Evolutionary conservation across 2,797 vertebrate species (phyloP), one percentile per base, ranked within the genome.

Genomic region (Staurois parvus): DNA sequence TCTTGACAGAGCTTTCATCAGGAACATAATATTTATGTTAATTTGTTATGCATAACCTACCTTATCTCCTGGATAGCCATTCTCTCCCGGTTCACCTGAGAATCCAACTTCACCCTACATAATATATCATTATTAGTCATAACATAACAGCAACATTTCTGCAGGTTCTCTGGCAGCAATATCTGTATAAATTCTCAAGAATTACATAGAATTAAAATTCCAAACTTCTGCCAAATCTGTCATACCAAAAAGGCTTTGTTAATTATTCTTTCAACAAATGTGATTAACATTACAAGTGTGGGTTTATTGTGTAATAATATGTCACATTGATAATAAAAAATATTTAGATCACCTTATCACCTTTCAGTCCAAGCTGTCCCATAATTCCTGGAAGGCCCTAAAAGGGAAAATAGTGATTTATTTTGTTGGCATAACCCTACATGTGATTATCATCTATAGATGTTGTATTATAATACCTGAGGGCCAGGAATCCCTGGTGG

Each of bases 341-440:
- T 96, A 98, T 96, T 99, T 97, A 98, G 96, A 97, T 99, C 98
- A 99, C 98, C 98, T 99, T 99, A 99, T 99, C 98, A 99, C 98
- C 98, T 99, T 99, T 99, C 97, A 99, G 96, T 99, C 98, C 98
- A 94, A 96, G 94, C 89, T 95, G 96, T 90, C 98, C 98, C 86
- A 90, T 91, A 92, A 93, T 97, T 92, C 98, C 98, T 69, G 93
- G 91, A 89, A 96, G 95, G 91, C 98, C 98, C 98, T 99, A 91
- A 84, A 87, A 91, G 88, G 90, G 72, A 85, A 87, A 80, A 76
- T 81, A 2, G 0, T 62, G 66, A 84, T 78, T 66, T 86, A 69
- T 89, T 74, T 19, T 56, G 40, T 40, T 74, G 17, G 10, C 29
- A 13, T 13, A 4, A 40, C 9, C 59, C 32, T 28, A 45, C 15